Base-by-base conservation (phyloP, 1,140 invertebrate genomes). In the Drosophila elegans region DNA sequence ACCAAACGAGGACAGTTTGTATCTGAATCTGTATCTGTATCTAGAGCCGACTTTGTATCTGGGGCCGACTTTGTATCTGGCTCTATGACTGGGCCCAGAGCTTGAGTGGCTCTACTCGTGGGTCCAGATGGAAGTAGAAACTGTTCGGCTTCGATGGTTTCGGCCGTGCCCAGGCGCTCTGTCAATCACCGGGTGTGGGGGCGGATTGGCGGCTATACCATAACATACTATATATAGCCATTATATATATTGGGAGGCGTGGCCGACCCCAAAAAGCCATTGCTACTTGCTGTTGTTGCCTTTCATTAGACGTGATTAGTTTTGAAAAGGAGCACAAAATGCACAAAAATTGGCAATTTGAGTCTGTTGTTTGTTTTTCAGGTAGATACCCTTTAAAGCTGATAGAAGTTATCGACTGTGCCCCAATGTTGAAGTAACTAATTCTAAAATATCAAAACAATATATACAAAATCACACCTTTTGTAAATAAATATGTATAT, bases 251-350 rank as follows among this genome's bases (percentile, higher is more conserved):
- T 12, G 32, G 38, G 61, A 51, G 78, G 77, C 67, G 81, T 80
- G 81, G 48, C 42, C 63, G 84, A 89, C 83, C 79, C 76, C 83
- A 86, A 86, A 84, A 76, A 81, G 46, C 41, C 57, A 54, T 12
- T 52, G 42, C 38, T 69, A 79, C 27, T 61, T 64, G 59, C 55
- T 68, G 64, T 59, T 62, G 76, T 78, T 77, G 76, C 67, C 62
- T 80, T 83, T 80, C 76, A 89, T 88, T 89, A 88, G 77, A 78
- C 83, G 83, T 88, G 83, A 88, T 86, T 88, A 88, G 78, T 86
- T 88, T 86, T 38, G 29, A 86, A 78, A 78, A 78, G 53, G 55
- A 78, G 66, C 76, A 66, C 39, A 73, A 77, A 59, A 51, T 80
- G 53, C 61, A 76, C 48, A 61, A 48, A 80, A 75, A 80, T 80